Evolutionary conservation across 2,113 vertebrate genomes (phyloP).

Genomic region (Tyrannus savana): DNA sequence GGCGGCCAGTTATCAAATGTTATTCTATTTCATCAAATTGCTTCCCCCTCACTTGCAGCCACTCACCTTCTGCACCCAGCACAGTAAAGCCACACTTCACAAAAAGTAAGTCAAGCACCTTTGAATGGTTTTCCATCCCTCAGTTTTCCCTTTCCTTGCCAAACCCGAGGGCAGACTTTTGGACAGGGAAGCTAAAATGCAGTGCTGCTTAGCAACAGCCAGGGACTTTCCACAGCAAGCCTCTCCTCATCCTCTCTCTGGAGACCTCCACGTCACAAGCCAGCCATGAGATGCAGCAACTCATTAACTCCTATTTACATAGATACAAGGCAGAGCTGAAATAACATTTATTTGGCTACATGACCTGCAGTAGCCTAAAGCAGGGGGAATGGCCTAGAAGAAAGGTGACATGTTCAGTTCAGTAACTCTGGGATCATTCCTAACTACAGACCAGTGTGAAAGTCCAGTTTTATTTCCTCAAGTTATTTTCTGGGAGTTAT

Average conservation of each 20-base stretch:
- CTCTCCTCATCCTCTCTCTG: conserved; percentile 42
- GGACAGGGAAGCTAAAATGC: not conserved
- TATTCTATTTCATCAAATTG: not conserved
- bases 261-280: not conserved
- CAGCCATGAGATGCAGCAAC: not conserved
- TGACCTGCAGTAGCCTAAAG: not conserved
- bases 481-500: not conserved
- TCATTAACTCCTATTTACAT: conserved; percentile 19
- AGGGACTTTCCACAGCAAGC: conserved; percentile 32
- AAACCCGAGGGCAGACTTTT: not conserved
- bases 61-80: not conserved
- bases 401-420: not conserved
- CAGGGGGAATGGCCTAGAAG: not conserved
- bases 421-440: not conserved
- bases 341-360: not conserved
- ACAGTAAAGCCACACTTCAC: not conserved
- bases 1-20: not conserved
- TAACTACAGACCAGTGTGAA: not conserved
- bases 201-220: conserved; percentile 37
- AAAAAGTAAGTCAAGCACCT: not conserved
- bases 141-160: not conserved
- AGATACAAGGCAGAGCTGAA: conserved; percentile 9
- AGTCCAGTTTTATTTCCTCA: not conserved
- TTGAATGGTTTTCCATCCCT: not conserved
- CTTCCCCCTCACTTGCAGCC: not conserved